Percentiles rank a stretch among this genome's conserved stretches.
Conservation (phyloP, 2,888 invertebrate genomes). For the Proisotoma minuta region DNA sequence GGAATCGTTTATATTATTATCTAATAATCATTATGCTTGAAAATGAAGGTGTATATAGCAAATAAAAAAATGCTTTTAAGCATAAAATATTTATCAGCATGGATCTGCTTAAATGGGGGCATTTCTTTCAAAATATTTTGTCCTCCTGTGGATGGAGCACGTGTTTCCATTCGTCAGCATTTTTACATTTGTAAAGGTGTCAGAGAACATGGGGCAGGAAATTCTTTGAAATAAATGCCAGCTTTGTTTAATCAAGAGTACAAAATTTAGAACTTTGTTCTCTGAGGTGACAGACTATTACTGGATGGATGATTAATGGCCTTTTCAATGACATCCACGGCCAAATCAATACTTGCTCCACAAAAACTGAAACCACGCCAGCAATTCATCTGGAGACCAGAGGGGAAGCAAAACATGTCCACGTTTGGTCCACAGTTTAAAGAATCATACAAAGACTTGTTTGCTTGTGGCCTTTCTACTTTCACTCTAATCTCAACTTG, state of each 20-base stretch:
- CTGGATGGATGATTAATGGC: slow-evolving; percentile 7
- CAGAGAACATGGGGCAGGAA: background rate
- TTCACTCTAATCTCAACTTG: background rate
- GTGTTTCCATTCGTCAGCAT: no score
- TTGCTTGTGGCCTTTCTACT: background rate
- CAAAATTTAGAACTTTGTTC: background rate
- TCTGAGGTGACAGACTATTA: slow-evolving; percentile 8
- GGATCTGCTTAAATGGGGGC: no score
- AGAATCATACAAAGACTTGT: background rate
- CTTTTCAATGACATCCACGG: background rate
- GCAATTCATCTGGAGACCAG: no score
- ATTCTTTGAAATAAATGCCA: background rate
- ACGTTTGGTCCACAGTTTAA: no score
- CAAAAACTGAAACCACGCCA: background rate
- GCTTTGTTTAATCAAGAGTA: background rate
- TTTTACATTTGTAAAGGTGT: no score
- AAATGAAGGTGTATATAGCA: no score
- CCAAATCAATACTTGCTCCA: background rate
- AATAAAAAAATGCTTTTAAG: no score
- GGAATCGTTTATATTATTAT: no score
- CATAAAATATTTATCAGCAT: background rate
- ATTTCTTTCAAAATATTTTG: no score
- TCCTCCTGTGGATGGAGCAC: no score
- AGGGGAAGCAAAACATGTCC: no score
- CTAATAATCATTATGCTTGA: no score